A percentile compares a stretch with the other conserved stretches of the same genome.
phyloP scores from a whole-genome alignment of 2,113 vertebrate species.

The Eleginops maclovinus region DNA sequence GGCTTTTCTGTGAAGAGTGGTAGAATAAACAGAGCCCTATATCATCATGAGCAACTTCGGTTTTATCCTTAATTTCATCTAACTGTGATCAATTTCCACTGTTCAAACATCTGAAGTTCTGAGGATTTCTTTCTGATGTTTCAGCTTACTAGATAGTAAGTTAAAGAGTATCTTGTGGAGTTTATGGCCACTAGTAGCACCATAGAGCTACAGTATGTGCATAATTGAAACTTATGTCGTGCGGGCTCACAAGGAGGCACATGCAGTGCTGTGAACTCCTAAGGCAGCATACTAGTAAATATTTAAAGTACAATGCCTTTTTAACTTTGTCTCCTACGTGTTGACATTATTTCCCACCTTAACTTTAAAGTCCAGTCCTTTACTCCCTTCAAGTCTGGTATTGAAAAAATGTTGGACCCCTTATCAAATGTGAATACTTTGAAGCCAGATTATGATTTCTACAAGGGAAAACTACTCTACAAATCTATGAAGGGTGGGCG shows the following conservation, averaged over 20 bases:
- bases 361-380: slow-evolving; percentile 3
- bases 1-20: background rate
- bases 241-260: background rate
- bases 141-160: background rate
- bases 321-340: background rate
- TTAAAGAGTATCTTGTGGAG: background rate
- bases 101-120: background rate
- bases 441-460: slow-evolving; percentile 55
- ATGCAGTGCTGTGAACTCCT: background rate
- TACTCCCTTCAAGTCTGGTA: slow-evolving; percentile 22
- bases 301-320: background rate
- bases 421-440: slow-evolving; percentile 42
- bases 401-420: slow-evolving; percentile 51
- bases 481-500: slow-evolving; percentile 67
- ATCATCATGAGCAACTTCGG: too few relatives aligned
- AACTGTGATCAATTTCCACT: background rate
- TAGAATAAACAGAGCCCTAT: too few relatives aligned
- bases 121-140: background rate
- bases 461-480: slow-evolving; percentile 42
- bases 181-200: background rate
- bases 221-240: background rate
- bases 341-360: background rate
- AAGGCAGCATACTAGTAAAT: background rate
- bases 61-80: background rate
- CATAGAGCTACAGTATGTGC: background rate